Conservation (phyloP, 2,797 vertebrate species). For the Ibycter americanus region DNA sequence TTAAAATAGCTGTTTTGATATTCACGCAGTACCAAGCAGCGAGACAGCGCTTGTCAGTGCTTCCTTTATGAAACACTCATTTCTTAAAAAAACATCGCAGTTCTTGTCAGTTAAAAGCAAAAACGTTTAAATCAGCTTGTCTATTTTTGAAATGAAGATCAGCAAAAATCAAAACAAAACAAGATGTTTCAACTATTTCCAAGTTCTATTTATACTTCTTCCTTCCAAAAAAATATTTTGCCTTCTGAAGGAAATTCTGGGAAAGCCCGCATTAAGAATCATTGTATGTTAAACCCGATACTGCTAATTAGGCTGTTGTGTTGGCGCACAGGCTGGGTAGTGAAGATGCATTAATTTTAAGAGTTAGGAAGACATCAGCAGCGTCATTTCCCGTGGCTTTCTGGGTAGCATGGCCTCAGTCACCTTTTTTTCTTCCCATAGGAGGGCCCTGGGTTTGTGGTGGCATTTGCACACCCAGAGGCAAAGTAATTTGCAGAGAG, state of each 20-base stretch:
- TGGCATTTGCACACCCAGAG: not conserved
- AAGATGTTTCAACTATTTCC: constrained; percentile 4
- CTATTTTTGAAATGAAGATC: constrained; percentile 41
- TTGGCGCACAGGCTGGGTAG: not conserved
- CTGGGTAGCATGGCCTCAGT: rapidly evolving
- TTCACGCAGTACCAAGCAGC: not conserved
- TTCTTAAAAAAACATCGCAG: not conserved
- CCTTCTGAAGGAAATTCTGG: not conserved
- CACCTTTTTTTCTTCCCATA: not conserved
- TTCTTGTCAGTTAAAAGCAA: constrained; percentile 49
- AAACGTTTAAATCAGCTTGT: constrained; percentile 48
- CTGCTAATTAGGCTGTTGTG: not conserved
- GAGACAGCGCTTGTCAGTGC: constrained; percentile 47
- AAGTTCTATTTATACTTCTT: constrained; percentile 9
- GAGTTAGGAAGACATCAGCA: not conserved
- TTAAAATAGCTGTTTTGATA: constrained; percentile 54
- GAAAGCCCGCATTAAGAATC: not conserved
- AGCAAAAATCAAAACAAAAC: constrained; percentile 39
- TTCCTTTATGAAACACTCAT: constrained; percentile 13
- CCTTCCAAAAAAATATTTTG: not conserved
- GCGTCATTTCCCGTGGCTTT: not conserved
- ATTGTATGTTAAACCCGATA: not conserved
- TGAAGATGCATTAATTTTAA: not conserved
- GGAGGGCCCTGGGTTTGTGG: not conserved
- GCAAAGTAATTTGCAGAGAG: not conserved